These are phyloP conservation scores for Varanus komodoensis DNA, from an alignment of 2,113 vertebrate genomes.

Conservation along the genomic window DNA sequence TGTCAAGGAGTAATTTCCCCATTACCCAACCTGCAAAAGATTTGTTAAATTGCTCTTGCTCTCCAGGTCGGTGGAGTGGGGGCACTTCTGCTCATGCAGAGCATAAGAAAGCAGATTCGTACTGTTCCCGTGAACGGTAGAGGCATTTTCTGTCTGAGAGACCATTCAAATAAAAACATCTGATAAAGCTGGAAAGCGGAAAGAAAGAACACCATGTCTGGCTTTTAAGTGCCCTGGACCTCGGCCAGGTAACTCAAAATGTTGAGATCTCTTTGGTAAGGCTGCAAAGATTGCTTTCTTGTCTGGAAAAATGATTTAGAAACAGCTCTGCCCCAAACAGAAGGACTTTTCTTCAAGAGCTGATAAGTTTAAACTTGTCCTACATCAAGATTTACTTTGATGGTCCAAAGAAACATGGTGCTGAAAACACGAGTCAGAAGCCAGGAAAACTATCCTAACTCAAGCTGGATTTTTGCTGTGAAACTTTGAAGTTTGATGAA, in stretches of 20 bases:
- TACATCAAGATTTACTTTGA: not conserved
- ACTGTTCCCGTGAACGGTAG: not conserved
- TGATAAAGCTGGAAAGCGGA: not conserved
- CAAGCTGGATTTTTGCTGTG: not conserved
- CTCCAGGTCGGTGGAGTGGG: not conserved
- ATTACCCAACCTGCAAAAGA: not conserved
- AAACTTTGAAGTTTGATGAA: not conserved
- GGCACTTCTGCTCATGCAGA: not conserved
- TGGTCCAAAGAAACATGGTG: not conserved
- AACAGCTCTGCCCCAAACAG: not conserved
- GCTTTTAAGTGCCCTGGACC: not conserved
- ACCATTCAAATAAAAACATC: not conserved
- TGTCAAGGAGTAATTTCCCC: not conserved
- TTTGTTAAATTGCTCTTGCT: constrained; percentile 14
- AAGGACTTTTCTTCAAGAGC: not conserved
- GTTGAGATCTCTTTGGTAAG: not conserved
- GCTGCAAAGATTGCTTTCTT: not conserved
- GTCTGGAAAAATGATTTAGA: not conserved
- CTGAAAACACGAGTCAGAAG: not conserved
- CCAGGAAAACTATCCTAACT: not conserved
- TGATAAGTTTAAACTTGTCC: not conserved
- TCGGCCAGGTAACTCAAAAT: not conserved
- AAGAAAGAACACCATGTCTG: not conserved
- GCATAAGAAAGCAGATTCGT: not conserved
- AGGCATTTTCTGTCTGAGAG: not conserved